Percentiles rank a stretch among this genome's conserved stretches.
Evolutionary conservation across 2,113 vertebrate species (phyloP).

Genomic region (Junco hyemalis): DNA sequence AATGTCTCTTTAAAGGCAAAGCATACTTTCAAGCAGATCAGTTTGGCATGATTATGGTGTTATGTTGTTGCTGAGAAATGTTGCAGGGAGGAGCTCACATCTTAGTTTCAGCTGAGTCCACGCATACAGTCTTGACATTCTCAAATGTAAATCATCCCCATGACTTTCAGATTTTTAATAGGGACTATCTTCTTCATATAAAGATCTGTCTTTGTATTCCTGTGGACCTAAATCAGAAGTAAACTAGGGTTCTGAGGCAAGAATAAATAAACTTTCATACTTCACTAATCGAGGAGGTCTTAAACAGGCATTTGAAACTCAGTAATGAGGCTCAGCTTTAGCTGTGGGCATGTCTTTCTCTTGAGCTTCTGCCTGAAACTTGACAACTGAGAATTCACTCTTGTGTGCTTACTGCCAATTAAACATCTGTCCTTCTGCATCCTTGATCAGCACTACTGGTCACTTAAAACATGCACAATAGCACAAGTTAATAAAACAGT

Average conservation of each 20-base stretch:
- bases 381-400: conserved; percentile 20
- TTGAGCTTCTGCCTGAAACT: conserved; percentile 24
- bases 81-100: conserved; percentile 1
- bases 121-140: not conserved
- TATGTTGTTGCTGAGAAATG: conserved; percentile 2
- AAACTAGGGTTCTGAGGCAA: not conserved
- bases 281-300: not conserved
- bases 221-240: not conserved
- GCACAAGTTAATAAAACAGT: not conserved
- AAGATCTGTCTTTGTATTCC: not conserved
- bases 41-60: not conserved
- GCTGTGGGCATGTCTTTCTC: not conserved
- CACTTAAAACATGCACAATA: not conserved
- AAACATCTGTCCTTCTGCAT: conserved; percentile 36
- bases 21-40: not conserved
- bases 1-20: not conserved
- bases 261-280: not conserved
- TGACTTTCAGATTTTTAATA: not conserved
- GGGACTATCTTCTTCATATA: not conserved
- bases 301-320: not conserved
- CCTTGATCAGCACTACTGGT: not conserved
- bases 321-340: conserved; percentile 5
- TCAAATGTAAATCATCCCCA: not conserved
- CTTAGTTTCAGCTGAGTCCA: not conserved
- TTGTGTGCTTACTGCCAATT: conserved; percentile 1